A percentile compares a stretch with the other conserved stretches of the same genome.
These are phyloP conservation scores for Berghia stephanieae DNA, from an alignment of 1,140 invertebrate species.

Conservation along the genomic window DNA sequence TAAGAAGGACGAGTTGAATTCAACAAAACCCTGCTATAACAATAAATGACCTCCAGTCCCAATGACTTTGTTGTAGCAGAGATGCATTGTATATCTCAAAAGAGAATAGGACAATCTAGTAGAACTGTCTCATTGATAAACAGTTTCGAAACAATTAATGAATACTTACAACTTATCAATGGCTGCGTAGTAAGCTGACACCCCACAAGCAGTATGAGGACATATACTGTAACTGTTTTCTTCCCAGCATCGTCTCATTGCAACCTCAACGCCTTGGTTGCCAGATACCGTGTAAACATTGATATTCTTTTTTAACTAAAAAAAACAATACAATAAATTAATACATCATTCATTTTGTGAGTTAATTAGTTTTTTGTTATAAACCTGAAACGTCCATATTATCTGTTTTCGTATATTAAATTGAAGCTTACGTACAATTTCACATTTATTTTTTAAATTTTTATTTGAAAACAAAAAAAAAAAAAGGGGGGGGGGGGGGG, in stretches of 20 bases:
- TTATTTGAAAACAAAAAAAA: neutral
- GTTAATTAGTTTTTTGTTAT: neutral
- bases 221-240: constrained; percentile 67
- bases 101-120: neutral
- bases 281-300: constrained; percentile 41
- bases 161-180: constrained; percentile 18
- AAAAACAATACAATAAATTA: neutral
- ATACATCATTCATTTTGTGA: too few relatives aligned
- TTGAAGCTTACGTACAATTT: neutral
- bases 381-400: neutral
- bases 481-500: constrained; percentile 5
- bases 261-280: constrained; percentile 58
- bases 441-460: neutral
- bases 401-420: neutral
- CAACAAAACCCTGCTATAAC: neutral
- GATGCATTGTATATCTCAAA: neutral
- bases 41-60: neutral
- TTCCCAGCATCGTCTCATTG: constrained; percentile 62
- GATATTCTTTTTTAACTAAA: constrained; percentile 50
- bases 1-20: too few relatives aligned
- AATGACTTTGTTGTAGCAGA: neutral
- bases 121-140: neutral
- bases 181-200: constrained; percentile 61
- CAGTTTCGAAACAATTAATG: too few relatives aligned
- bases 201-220: constrained; percentile 69